Evolutionary conservation across 2,113 vertebrate species (phyloP), one percentile per base, ranked within the genome.

Genomic region (Rhinoptilus africanus): DNA sequence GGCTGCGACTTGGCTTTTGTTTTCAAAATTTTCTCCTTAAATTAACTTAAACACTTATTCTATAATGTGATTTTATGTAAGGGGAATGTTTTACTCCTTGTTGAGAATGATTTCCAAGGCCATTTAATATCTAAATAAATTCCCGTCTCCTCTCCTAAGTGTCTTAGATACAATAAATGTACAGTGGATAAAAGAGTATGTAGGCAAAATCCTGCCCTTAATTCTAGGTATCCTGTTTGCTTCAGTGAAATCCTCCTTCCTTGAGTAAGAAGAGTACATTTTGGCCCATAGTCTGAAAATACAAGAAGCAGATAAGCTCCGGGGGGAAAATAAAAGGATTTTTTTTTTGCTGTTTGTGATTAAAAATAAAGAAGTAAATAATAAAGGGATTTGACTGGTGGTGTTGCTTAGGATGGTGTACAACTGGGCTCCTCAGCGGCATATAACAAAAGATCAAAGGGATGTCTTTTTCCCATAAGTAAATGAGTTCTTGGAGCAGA

Each of bases 281-380:
- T 89, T 88, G 89, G 66, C 67, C 94, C n/a, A 21, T 20, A 22
- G n/a, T 63, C 37, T 88, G 77, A 79, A 87, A 91, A 82, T 35
- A 88, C 13, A 73, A 81, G 62, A 67, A 68, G 14, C 32, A 85
- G 80, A 96, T 89, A 78, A 87, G 37, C 85, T 87, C 35, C 23
- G 26, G 73, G 56, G n/a, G 19, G 20, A 93, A 76, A 85, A 85
- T 1, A 39, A 47, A 48, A 39, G 48, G 48, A 16, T 39, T 39
- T 34, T 79, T 82, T 63, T 66, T 69, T 59, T 37, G 22, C 51
- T 91, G 63, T 77, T 87, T 88, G 48, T 71, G 91, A 96, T 97
- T 95, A 87, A 96, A 97, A 98, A 94, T 64, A 64, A 83, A 94
- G 74, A 57, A 86, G 89, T 90, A 97, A 96, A 97, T 95, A 92